Evolutionary conservation across 2,113 vertebrate species (phyloP), one percentile per base, ranked within the genome.

Genomic region (Clupea harengus): DNA sequence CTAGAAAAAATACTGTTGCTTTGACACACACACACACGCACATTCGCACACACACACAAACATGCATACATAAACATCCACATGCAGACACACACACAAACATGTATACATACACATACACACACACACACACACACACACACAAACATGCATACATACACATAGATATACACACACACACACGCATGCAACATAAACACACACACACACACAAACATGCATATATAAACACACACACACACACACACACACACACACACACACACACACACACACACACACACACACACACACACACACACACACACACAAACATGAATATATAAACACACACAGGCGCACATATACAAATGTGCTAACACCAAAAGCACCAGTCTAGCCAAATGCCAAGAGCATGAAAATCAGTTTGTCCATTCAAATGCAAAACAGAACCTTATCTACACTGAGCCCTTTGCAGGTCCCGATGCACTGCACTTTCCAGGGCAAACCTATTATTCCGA

Each of bases 381-480:
- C 85, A 90, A 93, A 93, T 93, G 93, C 93, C 93, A 95, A 89
- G 86, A 83, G 88, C 92, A 93, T 90, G 86, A 89, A 90, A 94
- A 94, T 92, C 91, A 90, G 88, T 90, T 83, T 87, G 87, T 87
- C 91, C 45, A 93, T 94, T 95, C 91, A 94, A 88, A 95, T 94
- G 94, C 93, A 93, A 95, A 95, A 85, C 91, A 92, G 91, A 91
- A 89, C 87, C 92, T 95, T 95, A 95, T 95, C 95, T 94, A 84
- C 6, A 44, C 88, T 90, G 88, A 91, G 91, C 90, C 92, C 90
- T 92, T 91, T 89, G 89, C 90, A 85, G 90, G 86, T 86, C 87
- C 86, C 60, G 45, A 17, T 92, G 94, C 91, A 92, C 88, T 90
- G 94, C 93, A 95, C 87, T 87, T 91, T 89, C 89, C 89, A 86